Evolutionary conservation across 2,113 vertebrate genomes (phyloP).

Genomic region (Cheilinus undulatus): DNA sequence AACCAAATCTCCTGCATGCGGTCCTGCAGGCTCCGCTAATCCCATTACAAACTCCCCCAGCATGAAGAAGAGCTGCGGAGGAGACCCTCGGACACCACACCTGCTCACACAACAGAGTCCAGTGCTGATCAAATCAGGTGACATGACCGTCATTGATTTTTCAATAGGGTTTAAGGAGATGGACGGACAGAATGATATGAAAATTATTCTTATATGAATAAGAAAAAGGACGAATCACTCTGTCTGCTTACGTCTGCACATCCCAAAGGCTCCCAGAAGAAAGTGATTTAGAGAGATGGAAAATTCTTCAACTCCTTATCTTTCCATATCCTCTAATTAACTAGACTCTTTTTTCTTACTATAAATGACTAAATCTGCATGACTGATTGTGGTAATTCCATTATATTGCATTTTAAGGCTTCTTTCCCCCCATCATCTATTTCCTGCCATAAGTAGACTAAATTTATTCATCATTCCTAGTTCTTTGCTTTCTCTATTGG

Average conservation of each 20-base stretch:
- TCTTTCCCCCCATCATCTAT: not conserved
- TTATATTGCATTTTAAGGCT: not conserved
- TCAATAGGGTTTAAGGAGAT: constrained; percentile 18
- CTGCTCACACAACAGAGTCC: constrained; percentile 57
- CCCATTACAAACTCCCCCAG: constrained; percentile 52
- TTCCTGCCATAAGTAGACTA: not conserved
- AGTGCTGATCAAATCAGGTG: constrained; percentile 58
- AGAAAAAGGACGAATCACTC: constrained; percentile 23
- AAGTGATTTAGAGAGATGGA: constrained; percentile 1
- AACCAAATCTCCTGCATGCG: constrained; percentile 39
- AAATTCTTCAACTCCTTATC: constrained; percentile 12
- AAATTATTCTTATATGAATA: too few relatives aligned
- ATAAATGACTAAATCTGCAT: constrained; percentile 4
- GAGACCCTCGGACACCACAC: constrained; percentile 49
- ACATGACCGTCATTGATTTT: constrained; percentile 49
- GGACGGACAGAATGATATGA: constrained; percentile 18
- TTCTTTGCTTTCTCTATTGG: not conserved
- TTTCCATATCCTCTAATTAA: constrained; percentile 25
- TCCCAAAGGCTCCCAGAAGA: constrained; percentile 29
- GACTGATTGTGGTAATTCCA: not conserved
- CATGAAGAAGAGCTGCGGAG: constrained; percentile 40
- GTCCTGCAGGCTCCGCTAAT: constrained; percentile 58
- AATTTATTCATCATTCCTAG: not conserved
- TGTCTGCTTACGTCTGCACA: constrained; percentile 7
- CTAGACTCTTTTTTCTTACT: not conserved